phyloP scores from a whole-genome alignment of 2,888 invertebrate genomes.

The Euplagia quadripunctaria region DNA sequence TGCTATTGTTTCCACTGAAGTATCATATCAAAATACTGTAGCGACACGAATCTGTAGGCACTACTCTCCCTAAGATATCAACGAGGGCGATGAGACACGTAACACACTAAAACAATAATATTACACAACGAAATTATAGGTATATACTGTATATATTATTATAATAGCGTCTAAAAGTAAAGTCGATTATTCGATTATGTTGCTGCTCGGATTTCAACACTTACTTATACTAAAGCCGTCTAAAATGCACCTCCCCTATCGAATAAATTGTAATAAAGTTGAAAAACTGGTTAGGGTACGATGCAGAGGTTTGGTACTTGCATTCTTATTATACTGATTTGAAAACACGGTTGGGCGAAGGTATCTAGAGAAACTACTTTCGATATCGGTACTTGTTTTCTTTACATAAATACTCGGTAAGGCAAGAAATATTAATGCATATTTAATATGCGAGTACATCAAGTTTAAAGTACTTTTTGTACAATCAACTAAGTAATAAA shows the following conservation, averaged over 20 bases:
- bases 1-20: background rate
- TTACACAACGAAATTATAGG: background rate
- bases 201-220: background rate
- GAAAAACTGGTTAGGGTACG: conserved; percentile 32
- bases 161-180: too few species aligned
- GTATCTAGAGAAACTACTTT: conserved; percentile 48
- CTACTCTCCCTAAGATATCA: background rate
- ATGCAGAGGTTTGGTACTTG: conserved; percentile 25
- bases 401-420: conserved; percentile 14
- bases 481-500: background rate
- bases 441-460: background rate
- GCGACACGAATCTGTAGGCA: background rate
- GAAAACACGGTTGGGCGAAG: conserved; percentile 32
- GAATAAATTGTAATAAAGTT: conserved; percentile 17
- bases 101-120: background rate
- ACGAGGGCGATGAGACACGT: background rate
- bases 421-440: conserved; percentile 11
- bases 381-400: conserved; percentile 36
- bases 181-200: background rate
- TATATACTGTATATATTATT: background rate
- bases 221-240: conserved; percentile 8
- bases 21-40: background rate
- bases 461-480: background rate
- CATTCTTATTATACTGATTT: conserved; percentile 37
- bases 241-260: conserved; percentile 18